Evolutionary conservation across 2,888 invertebrate genomes (phyloP), one percentile per base, ranked within the genome.

Genomic region (Drosophila recens): DNA sequence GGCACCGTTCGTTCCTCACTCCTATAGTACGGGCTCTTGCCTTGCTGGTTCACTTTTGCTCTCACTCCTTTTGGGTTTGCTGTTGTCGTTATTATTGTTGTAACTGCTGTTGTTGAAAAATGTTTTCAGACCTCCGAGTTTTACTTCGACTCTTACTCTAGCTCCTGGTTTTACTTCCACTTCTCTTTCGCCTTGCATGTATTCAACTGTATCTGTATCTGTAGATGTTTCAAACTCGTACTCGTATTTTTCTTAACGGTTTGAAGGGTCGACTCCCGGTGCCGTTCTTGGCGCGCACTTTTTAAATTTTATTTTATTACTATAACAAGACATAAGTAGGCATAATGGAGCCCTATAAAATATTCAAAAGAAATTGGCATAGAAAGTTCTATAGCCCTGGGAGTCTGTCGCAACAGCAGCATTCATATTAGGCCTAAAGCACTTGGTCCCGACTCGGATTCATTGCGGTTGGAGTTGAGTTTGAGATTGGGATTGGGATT

Each of bases 251-350:
- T 72, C 82, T 70, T 82, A 85, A 87, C 88, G 75, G 72, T 69
- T 81, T 79, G 57, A 48, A 48, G 52, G 34, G 43, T 33, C 56
- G 34, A 23, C 53, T 45, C n/a, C 40, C n/a, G 38, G 38, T 38
- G 38, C 6, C 38, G 43, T 61, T 58, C 38, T 48, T 51, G 72
- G 72, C 66, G 46, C 33, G 45, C 52, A 76, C 79, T 87, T 89
- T 81, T 85, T 74, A 89, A 89, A 85, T 90, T 90, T 89, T 85
- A 90, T 90, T 90, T 91, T 87, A 91, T 90, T 90, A 88, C 90
- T 89, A 89, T 90, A 89, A 90, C 90, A 90, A 90, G 85, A 85
- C 85, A 90, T 90, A 90, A 90, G 90, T 91, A 90, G 90, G 82
- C 90, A 87, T 90, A 90, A 90, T 90, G 89, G 89, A 79, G 79